Evolutionary conservation across 2,888 invertebrate genomes (phyloP).

Genomic region (Folsomia candida): DNA sequence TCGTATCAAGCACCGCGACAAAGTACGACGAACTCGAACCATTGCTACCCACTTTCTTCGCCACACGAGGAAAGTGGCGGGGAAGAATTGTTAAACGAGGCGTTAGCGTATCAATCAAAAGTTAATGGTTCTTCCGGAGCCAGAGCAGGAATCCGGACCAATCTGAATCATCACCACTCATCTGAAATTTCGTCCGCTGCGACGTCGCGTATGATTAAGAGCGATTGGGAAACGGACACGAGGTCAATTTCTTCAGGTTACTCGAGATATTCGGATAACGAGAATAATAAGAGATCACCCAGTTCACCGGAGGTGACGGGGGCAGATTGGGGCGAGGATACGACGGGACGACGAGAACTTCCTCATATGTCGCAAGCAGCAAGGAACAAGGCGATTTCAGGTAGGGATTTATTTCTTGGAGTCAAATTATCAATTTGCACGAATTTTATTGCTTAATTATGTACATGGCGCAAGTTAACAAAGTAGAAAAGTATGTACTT

Average conservation of each 20-base stretch:
- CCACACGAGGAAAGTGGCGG: not conserved
- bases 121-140: constrained; percentile 19
- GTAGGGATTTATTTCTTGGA: not conserved
- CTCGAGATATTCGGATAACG: constrained; percentile 8
- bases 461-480: too few species aligned
- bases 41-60: not conserved
- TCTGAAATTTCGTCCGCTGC: constrained; percentile 16
- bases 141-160: not conserved
- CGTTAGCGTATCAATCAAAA: constrained; percentile 31
- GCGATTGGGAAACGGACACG: constrained; percentile 13
- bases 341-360: not conserved
- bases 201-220: not conserved
- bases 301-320: constrained; percentile 14
- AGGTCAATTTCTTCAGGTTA: constrained; percentile 8
- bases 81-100: constrained; percentile 26
- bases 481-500: too few species aligned
- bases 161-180: not conserved
- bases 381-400: not conserved
- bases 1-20: not conserved
- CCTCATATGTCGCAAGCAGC: not conserved
- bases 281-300: constrained; percentile 10
- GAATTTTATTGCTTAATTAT: too few species aligned
- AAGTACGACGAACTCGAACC: not conserved
- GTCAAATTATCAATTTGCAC: too few species aligned
- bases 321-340: not conserved